Conservation (phyloP, 2,113 vertebrate genomes). For the Limnothrissa miodon region DNA sequence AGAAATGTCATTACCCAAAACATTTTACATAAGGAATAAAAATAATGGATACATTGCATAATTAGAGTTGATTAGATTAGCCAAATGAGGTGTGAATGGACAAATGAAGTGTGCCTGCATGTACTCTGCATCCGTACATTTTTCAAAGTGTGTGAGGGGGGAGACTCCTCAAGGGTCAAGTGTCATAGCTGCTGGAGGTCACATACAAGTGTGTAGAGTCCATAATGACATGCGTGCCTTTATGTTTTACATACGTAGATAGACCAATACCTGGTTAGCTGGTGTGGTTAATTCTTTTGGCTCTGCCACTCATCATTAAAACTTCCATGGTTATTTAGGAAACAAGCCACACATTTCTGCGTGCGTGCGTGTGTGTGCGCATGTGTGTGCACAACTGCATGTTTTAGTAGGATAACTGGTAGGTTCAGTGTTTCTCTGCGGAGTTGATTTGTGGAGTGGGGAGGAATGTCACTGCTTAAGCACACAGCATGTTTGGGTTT, state of each 20-base stretch:
- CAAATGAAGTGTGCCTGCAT: neutral
- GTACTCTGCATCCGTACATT: neutral
- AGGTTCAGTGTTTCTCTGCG: neutral
- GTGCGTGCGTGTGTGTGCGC: neutral
- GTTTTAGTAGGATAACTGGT: neutral
- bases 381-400: neutral
- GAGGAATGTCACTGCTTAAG: constrained; percentile 23
- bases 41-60: too few species aligned
- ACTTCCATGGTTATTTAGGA: neutral
- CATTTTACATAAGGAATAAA: too few species aligned
- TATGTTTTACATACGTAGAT: neutral
- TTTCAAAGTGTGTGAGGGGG: too few species aligned
- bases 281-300: neutral
- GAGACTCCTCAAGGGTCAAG: neutral
- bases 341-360: neutral
- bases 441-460: constrained; percentile 4
- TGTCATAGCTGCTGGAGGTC: neutral
- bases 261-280: neutral
- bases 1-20: too few species aligned
- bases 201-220: neutral
- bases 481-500: constrained; percentile 32
- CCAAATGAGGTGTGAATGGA: neutral
- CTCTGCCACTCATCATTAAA: neutral
- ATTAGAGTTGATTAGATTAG: too few species aligned
- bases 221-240: neutral